These are phyloP conservation scores for Tamias sibiricus DNA, from an alignment of 2,113 vertebrate genomes.

Conservation along the genomic window DNA sequence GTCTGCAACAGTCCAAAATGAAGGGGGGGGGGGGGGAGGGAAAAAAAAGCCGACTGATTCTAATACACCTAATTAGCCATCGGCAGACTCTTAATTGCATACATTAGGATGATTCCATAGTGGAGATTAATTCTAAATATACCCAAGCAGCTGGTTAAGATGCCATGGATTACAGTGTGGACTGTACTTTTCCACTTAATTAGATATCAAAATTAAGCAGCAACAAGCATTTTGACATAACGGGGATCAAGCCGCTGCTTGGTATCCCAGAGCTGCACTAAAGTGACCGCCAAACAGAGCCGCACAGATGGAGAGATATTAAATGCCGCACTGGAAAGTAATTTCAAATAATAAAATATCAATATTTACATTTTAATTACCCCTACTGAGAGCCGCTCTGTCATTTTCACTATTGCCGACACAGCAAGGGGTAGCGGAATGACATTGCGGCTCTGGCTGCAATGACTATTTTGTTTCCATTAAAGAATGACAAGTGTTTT, in stretches of 20 bases:
- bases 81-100: slow-evolving; percentile 99
- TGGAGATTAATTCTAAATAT: slow-evolving; percentile 99
- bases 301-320: slow-evolving; percentile 99
- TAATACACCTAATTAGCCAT: slow-evolving; percentile 99
- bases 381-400: slow-evolving; percentile 93
- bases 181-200: slow-evolving; percentile 98
- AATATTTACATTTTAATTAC: slow-evolving; percentile 99
- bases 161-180: slow-evolving; percentile 94
- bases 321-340: slow-evolving; percentile 97
- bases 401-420: slow-evolving; percentile 93
- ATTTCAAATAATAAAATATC: slow-evolving; percentile 99
- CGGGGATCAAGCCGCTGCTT: slow-evolving; percentile 92
- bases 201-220: slow-evolving; percentile 97
- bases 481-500: slow-evolving; percentile 93
- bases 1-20: slow-evolving; percentile 77
- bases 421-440: slow-evolving; percentile 90
- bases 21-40: neutral
- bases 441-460: slow-evolving; percentile 91
- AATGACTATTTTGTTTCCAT: slow-evolving; percentile 94
- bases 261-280: slow-evolving; percentile 93
- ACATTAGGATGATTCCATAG: slow-evolving; percentile 99
- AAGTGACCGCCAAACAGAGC: slow-evolving; percentile 94
- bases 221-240: slow-evolving; percentile 93
- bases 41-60: slow-evolving; percentile 91
- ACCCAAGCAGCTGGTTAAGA: slow-evolving; percentile 98